Conservation (phyloP, 2,113 vertebrate genomes). For the Cynopterus brachyotis region DNA sequence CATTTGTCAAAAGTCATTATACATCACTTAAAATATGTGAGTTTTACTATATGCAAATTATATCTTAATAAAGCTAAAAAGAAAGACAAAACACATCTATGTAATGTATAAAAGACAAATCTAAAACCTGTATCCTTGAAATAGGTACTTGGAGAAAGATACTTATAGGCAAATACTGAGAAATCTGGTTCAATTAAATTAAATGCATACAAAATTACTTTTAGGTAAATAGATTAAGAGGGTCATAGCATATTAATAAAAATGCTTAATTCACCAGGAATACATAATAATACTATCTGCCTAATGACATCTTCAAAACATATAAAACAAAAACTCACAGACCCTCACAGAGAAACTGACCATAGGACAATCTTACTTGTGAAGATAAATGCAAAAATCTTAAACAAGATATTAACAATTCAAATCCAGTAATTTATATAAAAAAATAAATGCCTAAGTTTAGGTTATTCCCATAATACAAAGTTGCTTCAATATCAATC, state of each 20-base stretch:
- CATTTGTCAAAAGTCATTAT: conserved; percentile 28
- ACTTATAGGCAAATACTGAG: background rate
- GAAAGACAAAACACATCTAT: conserved; percentile 12
- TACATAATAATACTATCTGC: background rate
- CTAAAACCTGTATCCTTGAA: background rate
- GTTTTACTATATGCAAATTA: conserved; percentile 7
- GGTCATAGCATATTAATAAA: background rate
- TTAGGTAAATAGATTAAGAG: background rate
- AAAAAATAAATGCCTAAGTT: conserved; percentile 10
- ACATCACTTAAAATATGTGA: background rate
- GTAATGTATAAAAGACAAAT: background rate
- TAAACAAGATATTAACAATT: conserved; percentile 16
- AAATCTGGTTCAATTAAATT: conserved; percentile 23
- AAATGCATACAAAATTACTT: conserved; percentile 31
- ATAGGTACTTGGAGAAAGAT: background rate
- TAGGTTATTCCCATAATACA: background rate
- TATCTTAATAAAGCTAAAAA: background rate
- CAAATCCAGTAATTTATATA: background rate
- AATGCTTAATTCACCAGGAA: conserved; percentile 5
- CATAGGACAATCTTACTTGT: background rate
- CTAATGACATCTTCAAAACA: conserved; percentile 29
- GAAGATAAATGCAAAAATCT: conserved; percentile 18
- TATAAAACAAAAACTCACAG: conserved; percentile 12
- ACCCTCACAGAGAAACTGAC: conserved; percentile 6
- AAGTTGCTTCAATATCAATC: background rate